phyloP scores from a whole-genome alignment of 92 coral and sea anemone genomes.

The Muricea muricata region DNA sequence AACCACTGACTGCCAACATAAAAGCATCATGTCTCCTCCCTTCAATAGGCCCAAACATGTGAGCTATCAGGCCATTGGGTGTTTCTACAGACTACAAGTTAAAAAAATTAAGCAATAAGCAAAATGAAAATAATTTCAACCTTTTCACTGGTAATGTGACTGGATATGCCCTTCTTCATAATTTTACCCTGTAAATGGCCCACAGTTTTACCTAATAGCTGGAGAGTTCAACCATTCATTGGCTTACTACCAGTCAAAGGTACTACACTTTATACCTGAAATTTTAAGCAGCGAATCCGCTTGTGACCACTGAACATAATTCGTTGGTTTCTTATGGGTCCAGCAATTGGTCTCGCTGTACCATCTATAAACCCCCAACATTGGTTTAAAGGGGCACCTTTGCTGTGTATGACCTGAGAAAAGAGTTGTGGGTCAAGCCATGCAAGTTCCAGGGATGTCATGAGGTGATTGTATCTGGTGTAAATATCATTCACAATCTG shows the following conservation, averaged over 20 bases:
- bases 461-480: constrained; percentile 47
- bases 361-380: constrained; percentile 83
- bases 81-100: neutral
- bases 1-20: constrained; percentile 65
- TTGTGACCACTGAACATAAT: too few species aligned
- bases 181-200: too few species aligned
- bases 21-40: too few species aligned
- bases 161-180: too few species aligned
- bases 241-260: too few species aligned
- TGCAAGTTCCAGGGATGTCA: constrained; percentile 56
- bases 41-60: too few species aligned
- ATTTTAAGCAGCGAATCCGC: neutral
- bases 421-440: constrained; percentile 69
- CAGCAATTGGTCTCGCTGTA: constrained; percentile 14
- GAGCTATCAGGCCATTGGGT: constrained; percentile 19
- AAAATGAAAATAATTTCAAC: neutral
- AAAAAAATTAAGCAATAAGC: neutral
- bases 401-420: constrained; percentile 53
- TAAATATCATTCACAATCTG: neutral
- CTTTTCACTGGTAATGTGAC: too few species aligned
- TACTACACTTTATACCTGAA: neutral
- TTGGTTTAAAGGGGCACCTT: constrained; percentile 70
- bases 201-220: too few species aligned
- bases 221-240: too few species aligned
- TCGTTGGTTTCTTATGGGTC: neutral